A percentile compares a stretch with the other conserved stretches of the same genome.
phyloP scores from a whole-genome alignment of 2,888 invertebrate species.

The Cephonodes hylas region DNA sequence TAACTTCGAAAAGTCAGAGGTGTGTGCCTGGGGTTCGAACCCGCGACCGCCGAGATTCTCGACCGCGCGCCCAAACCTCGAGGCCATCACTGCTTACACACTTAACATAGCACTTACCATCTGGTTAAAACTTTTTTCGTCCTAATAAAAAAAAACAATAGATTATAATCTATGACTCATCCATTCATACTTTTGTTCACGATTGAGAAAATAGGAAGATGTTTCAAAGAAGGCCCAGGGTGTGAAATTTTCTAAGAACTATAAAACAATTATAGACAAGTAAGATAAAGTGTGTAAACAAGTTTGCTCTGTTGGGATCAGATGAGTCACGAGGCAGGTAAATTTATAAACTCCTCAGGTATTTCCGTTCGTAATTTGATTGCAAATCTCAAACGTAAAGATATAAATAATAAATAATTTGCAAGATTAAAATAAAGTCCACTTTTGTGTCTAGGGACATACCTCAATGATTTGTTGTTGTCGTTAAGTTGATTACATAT shows the following conservation, averaged over 20 bases:
- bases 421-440: not conserved
- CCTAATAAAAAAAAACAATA: not conserved
- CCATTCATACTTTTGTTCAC: not conserved
- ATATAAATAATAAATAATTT: not conserved
- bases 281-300: conserved; percentile 5
- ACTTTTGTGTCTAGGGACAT: not conserved
- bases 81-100: too few relatives aligned
- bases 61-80: too few relatives aligned
- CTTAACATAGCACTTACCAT: too few relatives aligned
- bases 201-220: not conserved
- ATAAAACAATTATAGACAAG: conserved; percentile 5
- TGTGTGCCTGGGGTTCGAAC: too few relatives aligned
- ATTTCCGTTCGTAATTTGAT: conserved; percentile 20
- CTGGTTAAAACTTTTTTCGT: not conserved
- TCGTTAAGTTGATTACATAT: not conserved
- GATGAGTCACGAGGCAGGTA: conserved; percentile 13
- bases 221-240: not conserved
- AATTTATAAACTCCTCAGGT: conserved; percentile 12
- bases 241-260: conserved; percentile 7
- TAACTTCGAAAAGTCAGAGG: too few relatives aligned
- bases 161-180: not conserved
- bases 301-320: not conserved
- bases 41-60: too few relatives aligned
- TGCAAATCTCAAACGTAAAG: conserved; percentile 3
- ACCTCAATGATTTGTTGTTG: too few relatives aligned